These are phyloP conservation scores for Aleiodes sp. DNA, from an alignment of 1,140 invertebrate species.

Conservation along the genomic window DNA sequence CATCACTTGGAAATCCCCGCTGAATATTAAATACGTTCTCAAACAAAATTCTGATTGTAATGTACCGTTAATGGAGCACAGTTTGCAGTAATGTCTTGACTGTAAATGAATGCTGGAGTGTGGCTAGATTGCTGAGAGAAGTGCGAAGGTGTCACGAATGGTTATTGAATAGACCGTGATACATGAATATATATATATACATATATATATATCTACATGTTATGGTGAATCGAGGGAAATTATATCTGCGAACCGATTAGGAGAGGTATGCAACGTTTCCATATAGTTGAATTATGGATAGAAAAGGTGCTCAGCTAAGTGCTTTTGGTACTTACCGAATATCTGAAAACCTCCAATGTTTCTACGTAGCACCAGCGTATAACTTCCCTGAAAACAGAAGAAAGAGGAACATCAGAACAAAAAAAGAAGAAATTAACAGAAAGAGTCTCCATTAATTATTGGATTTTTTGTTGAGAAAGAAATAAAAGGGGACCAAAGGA, in stretches of 20 bases:
- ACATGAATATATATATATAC: slow-evolving; percentile 33
- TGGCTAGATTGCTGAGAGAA: too few relatives aligned
- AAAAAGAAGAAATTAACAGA: not conserved
- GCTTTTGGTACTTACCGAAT: slow-evolving; percentile 19
- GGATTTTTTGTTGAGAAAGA: not conserved
- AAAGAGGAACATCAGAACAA: not conserved
- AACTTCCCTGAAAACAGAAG: not conserved
- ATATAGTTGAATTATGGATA: slow-evolving; percentile 11
- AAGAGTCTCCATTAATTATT: slow-evolving; percentile 1
- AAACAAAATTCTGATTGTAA: not conserved
- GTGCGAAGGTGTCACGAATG: too few relatives aligned
- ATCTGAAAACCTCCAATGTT: not conserved
- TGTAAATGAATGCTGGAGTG: too few relatives aligned
- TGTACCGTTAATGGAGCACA: not conserved
- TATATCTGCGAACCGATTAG: slow-evolving; percentile 13
- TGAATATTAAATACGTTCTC: not conserved
- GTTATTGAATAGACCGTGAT: not conserved
- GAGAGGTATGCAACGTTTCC: not conserved
- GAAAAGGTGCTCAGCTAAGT: not conserved
- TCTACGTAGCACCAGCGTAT: not conserved
- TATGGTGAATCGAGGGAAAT: slow-evolving; percentile 32
- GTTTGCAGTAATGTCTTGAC: not conserved
- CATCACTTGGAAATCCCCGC: too few relatives aligned
- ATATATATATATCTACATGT: slow-evolving; percentile 43
- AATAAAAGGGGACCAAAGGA: not conserved